Evolutionary conservation across 2,113 vertebrate genomes (phyloP).

Genomic region (Platysteira castanea): DNA sequence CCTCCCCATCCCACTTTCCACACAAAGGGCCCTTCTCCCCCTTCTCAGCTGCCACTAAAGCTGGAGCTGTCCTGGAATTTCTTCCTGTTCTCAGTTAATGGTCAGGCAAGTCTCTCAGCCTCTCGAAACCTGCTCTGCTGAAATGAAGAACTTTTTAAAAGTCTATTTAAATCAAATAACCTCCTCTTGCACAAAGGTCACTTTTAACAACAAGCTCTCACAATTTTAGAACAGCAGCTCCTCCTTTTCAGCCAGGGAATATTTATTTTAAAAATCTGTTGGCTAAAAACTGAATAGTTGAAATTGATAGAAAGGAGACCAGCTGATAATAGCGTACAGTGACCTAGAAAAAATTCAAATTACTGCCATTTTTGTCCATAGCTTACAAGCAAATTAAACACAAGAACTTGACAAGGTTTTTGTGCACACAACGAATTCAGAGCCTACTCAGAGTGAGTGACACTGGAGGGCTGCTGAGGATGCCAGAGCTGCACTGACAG

Average conservation of each 20-base stretch:
- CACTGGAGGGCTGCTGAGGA: neutral
- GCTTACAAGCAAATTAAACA: neutral
- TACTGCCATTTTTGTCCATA: neutral
- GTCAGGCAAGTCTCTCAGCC: neutral
- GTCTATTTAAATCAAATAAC: slow-evolving; percentile 20
- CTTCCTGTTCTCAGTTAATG: neutral
- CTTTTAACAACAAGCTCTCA: slow-evolving; percentile 11
- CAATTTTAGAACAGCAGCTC: neutral
- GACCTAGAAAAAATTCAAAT: slow-evolving; percentile 9
- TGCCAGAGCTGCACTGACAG: neutral
- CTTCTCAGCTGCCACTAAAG: neutral
- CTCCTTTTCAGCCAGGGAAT: neutral
- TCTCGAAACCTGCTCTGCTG: neutral
- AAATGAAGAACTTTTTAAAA: neutral
- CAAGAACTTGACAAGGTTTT: neutral
- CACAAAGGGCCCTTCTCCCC: neutral
- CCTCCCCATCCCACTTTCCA: neutral
- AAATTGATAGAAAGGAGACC: neutral
- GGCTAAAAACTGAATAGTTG: neutral
- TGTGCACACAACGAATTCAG: neutral
- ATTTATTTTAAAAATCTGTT: neutral
- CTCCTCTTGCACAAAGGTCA: slow-evolving; percentile 26
- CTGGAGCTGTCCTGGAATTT: neutral
- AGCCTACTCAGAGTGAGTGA: neutral
- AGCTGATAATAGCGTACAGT: neutral